Base-by-base conservation (phyloP, 2,797 vertebrate genomes). In the Leucoraja ocellata region DNA sequence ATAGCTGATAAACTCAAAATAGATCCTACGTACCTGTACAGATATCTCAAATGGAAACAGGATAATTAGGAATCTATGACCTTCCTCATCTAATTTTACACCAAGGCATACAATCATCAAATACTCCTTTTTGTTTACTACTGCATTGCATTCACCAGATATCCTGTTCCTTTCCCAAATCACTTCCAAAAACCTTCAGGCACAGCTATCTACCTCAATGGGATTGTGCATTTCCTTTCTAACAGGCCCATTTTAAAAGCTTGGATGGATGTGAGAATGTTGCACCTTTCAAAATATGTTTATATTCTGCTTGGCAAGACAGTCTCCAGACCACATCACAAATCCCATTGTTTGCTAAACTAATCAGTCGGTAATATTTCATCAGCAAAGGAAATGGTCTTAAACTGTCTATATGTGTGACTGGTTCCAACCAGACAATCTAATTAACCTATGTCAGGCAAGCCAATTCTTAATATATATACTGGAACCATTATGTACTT, bases 401-500 rank as follows among this genome's bases (percentile, higher is more conserved):
- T 93, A 93, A 93, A 90, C 93, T 91, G 88, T 81, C 93, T 73
- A 81, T 94, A 76, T 93, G 91, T 94, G 93, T 61, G 93, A 68
- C 81, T 91, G 93, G 81, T 94, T 93, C 93, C 93, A 93, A 94
- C 93, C 94, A 94, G 91, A 54, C 93, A 91, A 93, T 23, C 68
- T 93, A 92, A 94, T 93, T 80, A 81, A 93, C 83, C 78, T 93
- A 73, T 93, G 80, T 77, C 94, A 91, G 93, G 90, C 68, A 84
- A 90, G 93, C 65, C 71, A 83, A 83, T 71, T 73, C 79, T 76
- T 83, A 11, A 88, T 79, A 90, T 73, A 58, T 80, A 80, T 81
- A 54, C 71, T 71, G 36, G 25, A 68, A 81, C 61, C 63, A 92
- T 92, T 92, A 92, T 76, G 90, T 92, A 74, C 90, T 92, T 92